Base-by-base conservation (phyloP, 2,797 vertebrate genomes). In the Tarsius wallacei region DNA sequence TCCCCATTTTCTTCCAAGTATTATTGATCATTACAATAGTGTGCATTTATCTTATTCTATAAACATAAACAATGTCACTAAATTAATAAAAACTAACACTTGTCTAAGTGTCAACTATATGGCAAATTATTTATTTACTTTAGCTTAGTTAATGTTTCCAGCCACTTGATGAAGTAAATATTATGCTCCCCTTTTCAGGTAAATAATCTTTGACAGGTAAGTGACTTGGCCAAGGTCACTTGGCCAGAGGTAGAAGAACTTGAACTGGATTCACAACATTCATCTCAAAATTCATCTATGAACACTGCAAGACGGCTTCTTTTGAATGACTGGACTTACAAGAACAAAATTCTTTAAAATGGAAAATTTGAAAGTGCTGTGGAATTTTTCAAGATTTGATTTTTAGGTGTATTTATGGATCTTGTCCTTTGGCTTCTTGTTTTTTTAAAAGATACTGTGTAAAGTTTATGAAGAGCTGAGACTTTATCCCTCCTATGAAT, bases 91-190 rank as follows among this genome's bases (percentile, higher is more conserved):
- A 51, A 21, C 26, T 42, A 42, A 24, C 5, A 66, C 66, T 21
- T 26, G 33, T 28, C 57, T 36, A 63, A 36, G 26, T 42, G 22
- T 26, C 73, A 26, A 2, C 15, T 26, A 51, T 4, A 64, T 59
- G 12, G 61, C 21, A 86, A 6, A 22, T 26, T 49, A 16, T n/a
- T 63, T 28, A 2, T 11, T 24, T 89, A 7, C 2, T 42, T 4
- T 73, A 19, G 36, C 5, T 51, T 0, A 22, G 55, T 81, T 31
- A 61, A 21, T 73, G 47, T 4, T 63, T 4, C 24, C 33, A 49
- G 21, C 1, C 14, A 21, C 16, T 26, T 0, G 0, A 7, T 21
- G 49, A 59, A 4, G n/a, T 36, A 53, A 33, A 9, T 42, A n/a
- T n/a, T 51, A 47, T 74, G 5, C 73, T 6, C 16, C 1, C 4